phyloP scores from a whole-genome alignment of 2,797 vertebrate species.

The Coranthus polyacanthus region DNA sequence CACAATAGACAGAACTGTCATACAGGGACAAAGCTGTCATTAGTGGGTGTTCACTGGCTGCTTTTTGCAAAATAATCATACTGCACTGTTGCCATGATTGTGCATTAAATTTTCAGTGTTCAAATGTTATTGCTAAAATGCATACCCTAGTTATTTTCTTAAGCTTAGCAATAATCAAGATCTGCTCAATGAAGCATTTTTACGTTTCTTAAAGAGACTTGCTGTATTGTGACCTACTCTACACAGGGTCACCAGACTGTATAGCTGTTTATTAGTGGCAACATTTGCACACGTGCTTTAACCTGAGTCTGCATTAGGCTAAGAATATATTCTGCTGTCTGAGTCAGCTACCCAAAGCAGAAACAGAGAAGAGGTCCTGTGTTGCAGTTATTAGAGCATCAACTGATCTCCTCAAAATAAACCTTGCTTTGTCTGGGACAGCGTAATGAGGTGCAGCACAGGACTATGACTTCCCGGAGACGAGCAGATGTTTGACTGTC shows the following conservation, averaged over 20 bases:
- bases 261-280: slow-evolving; percentile 24
- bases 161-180: slow-evolving; percentile 3
- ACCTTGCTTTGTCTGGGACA: slow-evolving; percentile 40
- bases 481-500: slow-evolving; percentile 43
- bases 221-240: neutral
- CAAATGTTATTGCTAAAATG: neutral
- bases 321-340: slow-evolving; percentile 63
- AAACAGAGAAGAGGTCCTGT: slow-evolving; percentile 42
- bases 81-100: neutral
- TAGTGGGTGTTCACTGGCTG: slow-evolving; percentile 13
- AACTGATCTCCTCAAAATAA: slow-evolving; percentile 61
- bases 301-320: slow-evolving; percentile 42
- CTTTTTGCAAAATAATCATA: neutral
- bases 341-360: slow-evolving; percentile 62
- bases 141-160: neutral
- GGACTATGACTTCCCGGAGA: slow-evolving; percentile 44
- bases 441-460: slow-evolving; percentile 30
- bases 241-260: neutral
- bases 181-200: neutral
- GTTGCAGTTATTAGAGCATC: slow-evolving; percentile 56
- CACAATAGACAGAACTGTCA: slow-evolving; percentile 55
- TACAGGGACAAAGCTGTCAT: slow-evolving; percentile 36
- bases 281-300: slow-evolving; percentile 41
- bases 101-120: neutral
- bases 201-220: neutral